These are phyloP conservation scores for Micrasema longulum DNA, from an alignment of 1,140 invertebrate species.

Conservation along the genomic window DNA sequence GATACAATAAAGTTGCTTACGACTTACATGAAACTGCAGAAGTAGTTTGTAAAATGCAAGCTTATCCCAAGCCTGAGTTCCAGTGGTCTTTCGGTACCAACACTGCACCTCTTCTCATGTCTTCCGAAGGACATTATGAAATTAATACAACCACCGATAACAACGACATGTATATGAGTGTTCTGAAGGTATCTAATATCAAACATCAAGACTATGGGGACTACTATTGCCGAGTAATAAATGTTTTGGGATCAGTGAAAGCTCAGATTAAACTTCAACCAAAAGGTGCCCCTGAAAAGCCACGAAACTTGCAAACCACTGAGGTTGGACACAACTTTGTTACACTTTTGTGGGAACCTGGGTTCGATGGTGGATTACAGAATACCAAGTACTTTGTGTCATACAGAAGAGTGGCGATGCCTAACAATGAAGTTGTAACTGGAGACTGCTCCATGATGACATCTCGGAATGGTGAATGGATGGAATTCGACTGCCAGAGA, in stretches of 20 bases:
- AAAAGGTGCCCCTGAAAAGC: slow-evolving; percentile 87
- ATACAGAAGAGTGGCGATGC: slow-evolving; percentile 74
- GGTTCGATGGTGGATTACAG: slow-evolving; percentile 88
- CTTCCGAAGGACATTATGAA: slow-evolving; percentile 87
- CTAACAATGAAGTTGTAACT: slow-evolving; percentile 70
- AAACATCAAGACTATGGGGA: slow-evolving; percentile 87
- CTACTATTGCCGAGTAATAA: slow-evolving; percentile 87
- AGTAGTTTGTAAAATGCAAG: slow-evolving; percentile 89
- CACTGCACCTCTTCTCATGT: slow-evolving; percentile 76
- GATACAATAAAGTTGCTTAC: slow-evolving; percentile 90
- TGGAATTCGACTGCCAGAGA: slow-evolving; percentile 84
- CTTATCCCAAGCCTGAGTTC: slow-evolving; percentile 92
- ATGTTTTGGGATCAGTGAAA: slow-evolving; percentile 79
- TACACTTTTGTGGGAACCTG: slow-evolving; percentile 84
- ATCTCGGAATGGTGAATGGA: slow-evolving; percentile 75
- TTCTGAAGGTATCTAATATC: slow-evolving; percentile 81
- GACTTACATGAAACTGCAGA: slow-evolving; percentile 86
- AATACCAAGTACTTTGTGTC: slow-evolving; percentile 89
- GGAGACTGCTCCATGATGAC: slow-evolving; percentile 73
- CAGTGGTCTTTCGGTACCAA: slow-evolving; percentile 89
- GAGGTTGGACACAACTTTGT: slow-evolving; percentile 82
- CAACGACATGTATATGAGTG: slow-evolving; percentile 87
- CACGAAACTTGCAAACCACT: slow-evolving; percentile 75
- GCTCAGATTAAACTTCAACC: slow-evolving; percentile 84
- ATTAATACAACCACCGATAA: slow-evolving; percentile 83